phyloP scores from a whole-genome alignment of 2,797 vertebrate genomes.

The Moxostoma hubbsi region DNA sequence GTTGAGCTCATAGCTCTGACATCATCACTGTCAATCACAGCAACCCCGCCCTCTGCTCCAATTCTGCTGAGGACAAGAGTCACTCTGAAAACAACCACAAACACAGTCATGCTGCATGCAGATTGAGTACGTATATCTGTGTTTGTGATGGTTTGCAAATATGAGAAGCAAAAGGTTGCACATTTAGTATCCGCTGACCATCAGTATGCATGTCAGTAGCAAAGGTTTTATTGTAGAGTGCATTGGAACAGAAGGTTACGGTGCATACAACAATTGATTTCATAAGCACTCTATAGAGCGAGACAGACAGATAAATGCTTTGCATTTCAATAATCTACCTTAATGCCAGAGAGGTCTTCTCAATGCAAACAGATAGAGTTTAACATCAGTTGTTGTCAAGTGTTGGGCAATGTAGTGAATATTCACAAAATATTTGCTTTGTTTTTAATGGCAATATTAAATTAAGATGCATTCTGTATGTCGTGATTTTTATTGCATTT shows the following conservation, averaged over 20 bases:
- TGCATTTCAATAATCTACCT: conserved; percentile 47
- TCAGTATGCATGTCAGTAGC: conserved; percentile 15
- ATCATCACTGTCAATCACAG: conserved; percentile 67
- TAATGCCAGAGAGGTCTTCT: conserved; percentile 34
- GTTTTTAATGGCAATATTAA: background rate
- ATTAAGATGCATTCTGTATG: too few species aligned
- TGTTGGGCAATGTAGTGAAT: background rate
- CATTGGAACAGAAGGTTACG: conserved; percentile 14
- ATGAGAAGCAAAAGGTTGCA: background rate
- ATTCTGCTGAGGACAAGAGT: conserved; percentile 52
- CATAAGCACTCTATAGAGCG: conserved; percentile 55
- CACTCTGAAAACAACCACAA: conserved; percentile 33
- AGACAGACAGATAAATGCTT: conserved; percentile 56
- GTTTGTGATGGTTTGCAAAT: conserved; percentile 6
- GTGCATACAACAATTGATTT: conserved; percentile 69
- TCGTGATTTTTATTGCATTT: background rate
- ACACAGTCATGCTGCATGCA: conserved; percentile 36
- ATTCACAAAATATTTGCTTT: background rate
- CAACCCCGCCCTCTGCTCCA: conserved; percentile 51
- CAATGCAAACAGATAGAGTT: background rate
- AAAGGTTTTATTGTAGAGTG: conserved; percentile 44
- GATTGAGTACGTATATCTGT: background rate
- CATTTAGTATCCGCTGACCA: conserved; percentile 2
- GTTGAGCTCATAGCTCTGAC: conserved; percentile 64
- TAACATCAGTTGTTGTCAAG: background rate